These are phyloP conservation scores for Chirona hameri DNA, from an alignment of 2,888 invertebrate species.

Conservation along the genomic window DNA sequence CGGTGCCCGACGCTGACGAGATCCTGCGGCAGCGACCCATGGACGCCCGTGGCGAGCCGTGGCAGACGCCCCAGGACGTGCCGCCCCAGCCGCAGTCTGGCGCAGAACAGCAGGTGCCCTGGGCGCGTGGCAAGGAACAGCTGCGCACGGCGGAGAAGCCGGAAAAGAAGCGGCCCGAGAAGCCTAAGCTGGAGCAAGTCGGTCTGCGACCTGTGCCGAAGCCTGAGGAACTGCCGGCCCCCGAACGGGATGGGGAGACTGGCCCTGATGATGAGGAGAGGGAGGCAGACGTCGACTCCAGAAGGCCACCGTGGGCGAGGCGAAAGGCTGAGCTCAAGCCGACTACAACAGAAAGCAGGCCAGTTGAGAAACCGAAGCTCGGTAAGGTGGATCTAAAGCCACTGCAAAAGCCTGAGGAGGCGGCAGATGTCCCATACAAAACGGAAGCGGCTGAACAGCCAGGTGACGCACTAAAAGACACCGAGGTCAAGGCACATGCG, in stretches of 20 bases:
- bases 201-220: conserved; percentile 33
- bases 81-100: too few relatives aligned
- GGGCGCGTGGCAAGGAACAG: background rate
- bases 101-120: background rate
- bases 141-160: background rate
- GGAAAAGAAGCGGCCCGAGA: background rate
- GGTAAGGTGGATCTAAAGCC: conserved; percentile 29
- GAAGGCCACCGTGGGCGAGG: background rate
- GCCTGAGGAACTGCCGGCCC: conserved; percentile 22
- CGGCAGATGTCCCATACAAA: background rate
- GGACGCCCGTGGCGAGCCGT: background rate
- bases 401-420: background rate
- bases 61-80: too few relatives aligned
- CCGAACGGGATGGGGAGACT: background rate
- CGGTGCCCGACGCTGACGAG: background rate
- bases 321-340: conserved; percentile 4
- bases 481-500: background rate
- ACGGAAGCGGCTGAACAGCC: background rate
- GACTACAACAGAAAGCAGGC: background rate
- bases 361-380: background rate
- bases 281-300: background rate
- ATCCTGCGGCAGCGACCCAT: background rate
- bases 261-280: background rate
- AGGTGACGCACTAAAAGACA: background rate
- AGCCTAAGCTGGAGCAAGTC: conserved; percentile 31